A percentile compares a stretch with the other conserved stretches of the same genome.
phyloP scores from a whole-genome alignment of 2,797 vertebrate species.

The Microctenopoma stevenorrisi region DNA sequence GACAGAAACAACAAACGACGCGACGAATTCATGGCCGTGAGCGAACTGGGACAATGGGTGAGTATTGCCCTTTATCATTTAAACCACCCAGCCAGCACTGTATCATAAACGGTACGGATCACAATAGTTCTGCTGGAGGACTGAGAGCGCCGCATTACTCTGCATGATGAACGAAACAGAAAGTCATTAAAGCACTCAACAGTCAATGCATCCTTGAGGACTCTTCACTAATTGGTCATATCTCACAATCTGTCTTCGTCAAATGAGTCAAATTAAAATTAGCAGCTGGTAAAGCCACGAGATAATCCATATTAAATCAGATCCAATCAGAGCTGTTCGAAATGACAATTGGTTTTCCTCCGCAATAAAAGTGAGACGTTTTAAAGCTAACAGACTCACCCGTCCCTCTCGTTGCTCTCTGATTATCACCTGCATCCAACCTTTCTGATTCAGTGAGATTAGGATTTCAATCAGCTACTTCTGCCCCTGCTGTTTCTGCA shows the following conservation, averaged over 20 bases:
- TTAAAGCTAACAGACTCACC: constrained; percentile 1
- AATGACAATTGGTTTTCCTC: neutral
- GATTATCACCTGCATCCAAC: constrained; percentile 7
- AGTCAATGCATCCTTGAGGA: neutral
- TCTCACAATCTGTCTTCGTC: constrained; percentile 4
- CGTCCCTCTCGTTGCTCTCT: neutral
- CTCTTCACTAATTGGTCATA: neutral
- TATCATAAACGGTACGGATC: neutral
- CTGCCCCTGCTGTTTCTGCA: neutral
- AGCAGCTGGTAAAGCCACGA: neutral
- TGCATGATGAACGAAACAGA: neutral
- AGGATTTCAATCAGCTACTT: constrained; percentile 11
- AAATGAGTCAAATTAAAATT: constrained; percentile 5
- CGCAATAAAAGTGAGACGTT: neutral
- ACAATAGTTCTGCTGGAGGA: neutral
- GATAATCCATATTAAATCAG: constrained; percentile 2
- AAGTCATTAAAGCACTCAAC: neutral
- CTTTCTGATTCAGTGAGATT: neutral
- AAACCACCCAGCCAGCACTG: neutral
- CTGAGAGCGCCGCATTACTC: neutral
- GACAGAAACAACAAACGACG: constrained; percentile 1
- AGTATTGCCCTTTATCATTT: neutral
- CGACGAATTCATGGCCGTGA: neutral
- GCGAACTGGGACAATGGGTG: neutral
- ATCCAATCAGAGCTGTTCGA: neutral